Evolutionary conservation across 2,797 vertebrate genomes (phyloP), one percentile per base, ranked within the genome.

Genomic region (Neosilurus hyrtlii): DNA sequence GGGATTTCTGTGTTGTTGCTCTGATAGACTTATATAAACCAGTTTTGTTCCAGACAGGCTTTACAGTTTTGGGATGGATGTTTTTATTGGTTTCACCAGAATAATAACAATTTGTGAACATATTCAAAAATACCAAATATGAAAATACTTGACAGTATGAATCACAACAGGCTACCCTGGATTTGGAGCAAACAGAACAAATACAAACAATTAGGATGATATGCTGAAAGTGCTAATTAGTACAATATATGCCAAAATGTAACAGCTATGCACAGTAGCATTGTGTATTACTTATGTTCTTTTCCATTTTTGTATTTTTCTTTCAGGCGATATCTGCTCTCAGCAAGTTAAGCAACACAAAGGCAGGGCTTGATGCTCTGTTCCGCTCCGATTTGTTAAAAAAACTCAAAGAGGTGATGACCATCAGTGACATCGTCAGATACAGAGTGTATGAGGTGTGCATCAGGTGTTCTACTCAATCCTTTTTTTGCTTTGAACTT

Each of bases 401-500:
- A 51, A 95, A 95, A 71, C 88, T 99, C 83, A 97, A 96, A 89
- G 93, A 93, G 0, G 95, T 99, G 26, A 98, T 98, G 97, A 91
- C 92, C 59, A 93, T 88, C 52, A 97, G 87, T 37, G 97, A 99
- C 81, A 30, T 96, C 0, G 89, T 99, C 89, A 94, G 98, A 43
- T 99, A 99, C 90, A 92, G 98, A 85, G 93, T 98, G 1, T 99
- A 99, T 65, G 98, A 99, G 97, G 98, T 98, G 91, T 37, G 91
- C 16, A 20, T 66, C 18, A 4, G 15, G 26, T 7, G 3, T 26
- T 67, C 2, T 5, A 54, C 26, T 35, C 9, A 71, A 57, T 7
- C 0, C 4, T 1, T 10, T 24, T 51, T 52, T 51, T 11, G 43
- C 51, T 71, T 71, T 49, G 20, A 49, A 0, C 5, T 43, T 70